Evolutionary conservation across 2,797 vertebrate species (phyloP), one percentile per base, ranked within the genome.

Genomic region (Gambusia yucatana): DNA sequence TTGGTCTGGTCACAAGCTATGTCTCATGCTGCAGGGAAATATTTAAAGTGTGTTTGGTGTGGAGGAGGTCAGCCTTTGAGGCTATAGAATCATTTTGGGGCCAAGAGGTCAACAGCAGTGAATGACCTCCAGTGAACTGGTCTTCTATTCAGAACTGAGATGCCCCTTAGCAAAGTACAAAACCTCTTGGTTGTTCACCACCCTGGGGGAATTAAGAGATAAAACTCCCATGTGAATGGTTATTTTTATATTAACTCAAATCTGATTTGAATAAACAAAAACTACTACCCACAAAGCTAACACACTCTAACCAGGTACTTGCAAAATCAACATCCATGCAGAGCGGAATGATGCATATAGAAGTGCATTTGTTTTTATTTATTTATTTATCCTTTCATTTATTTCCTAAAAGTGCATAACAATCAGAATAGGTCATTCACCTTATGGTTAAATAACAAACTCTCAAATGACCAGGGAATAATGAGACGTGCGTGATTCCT

Each of bases 401-500:
- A 59, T 25, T 3, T 55, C 0, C 30, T 3, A 76, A 71, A 47
- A n/a, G 14, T 16, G 0, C 0, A 5, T 14, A 28, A 77, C 25
- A 76, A 6, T 41, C 20, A 11, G 44, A 65, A 55, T 41, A 25
- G 41, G 2, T 6, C 28, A 50, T 69, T 1, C 0, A 73, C 0
- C 7, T 61, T 22, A 20, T 69, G 13, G 73, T 76, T 76, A 52
- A 47, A 52, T 55, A n/a, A 69, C 30, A 36, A n/a, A 36, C n/a
- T 47, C 39, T 75, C 22, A 75, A 25, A 50, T 73, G 41, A 76
- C 33, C 76, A 11, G 77, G 73, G 72, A 85, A 87, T 82, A 88
- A 86, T 87, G 74, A 85, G 16, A 76, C 55, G 33, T 72, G 28
- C 9, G 44, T 70, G 69, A 33, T 33, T 33, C 33, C 33, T 2